Evolutionary conservation across 2,797 vertebrate genomes (phyloP), one percentile per base, ranked within the genome.

Genomic region (Sebastolobus altivelis): DNA sequence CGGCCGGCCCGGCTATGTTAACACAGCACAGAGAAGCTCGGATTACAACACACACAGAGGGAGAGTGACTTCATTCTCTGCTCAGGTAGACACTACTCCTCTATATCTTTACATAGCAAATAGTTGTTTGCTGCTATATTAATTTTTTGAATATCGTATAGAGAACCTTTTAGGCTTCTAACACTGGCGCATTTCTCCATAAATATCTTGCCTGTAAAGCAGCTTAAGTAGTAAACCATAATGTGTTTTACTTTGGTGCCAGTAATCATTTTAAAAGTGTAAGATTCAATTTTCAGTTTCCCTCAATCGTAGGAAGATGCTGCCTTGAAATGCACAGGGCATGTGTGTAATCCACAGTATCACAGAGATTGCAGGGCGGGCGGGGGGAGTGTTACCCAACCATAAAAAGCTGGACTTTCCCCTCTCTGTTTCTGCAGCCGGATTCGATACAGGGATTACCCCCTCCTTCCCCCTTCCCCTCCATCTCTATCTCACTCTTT

Each of bases 381-480:
- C 37, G 33, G 74, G 77, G 75, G 70, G 75, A 77, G 79, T 33
- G 65, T 70, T 54, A 67, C 58, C 68, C 70, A 85, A 89, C 54
- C 72, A 10, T 52, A 79, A 83, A 82, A 89, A 86, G 72, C 84
- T 73, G 83, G 88, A 88, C 89, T 88, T 81, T 79, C 52, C 65
- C 63, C 58, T 84, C 88, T 78, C 65, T 54, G 81, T 86, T 77
- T 83, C 89, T 79, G 75, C 87, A 81, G 84, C 82, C 71, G 83
- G 92, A 94, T 93, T 94, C 14, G 90, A 91, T 81, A 86, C 85
- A 93, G 91, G 89, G 93, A 93, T 94, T 94, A 93, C 80, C 65
- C 83, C 73, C 54, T 25, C 40, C 27, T 20, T 18, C 29, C 40
- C 31, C 67, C 55, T 35, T 54, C 85, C 84, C 55, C 78, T 79